These are phyloP conservation scores for Maniola hyperantus DNA, from an alignment of 2,888 invertebrate species.

Conservation along the genomic window DNA sequence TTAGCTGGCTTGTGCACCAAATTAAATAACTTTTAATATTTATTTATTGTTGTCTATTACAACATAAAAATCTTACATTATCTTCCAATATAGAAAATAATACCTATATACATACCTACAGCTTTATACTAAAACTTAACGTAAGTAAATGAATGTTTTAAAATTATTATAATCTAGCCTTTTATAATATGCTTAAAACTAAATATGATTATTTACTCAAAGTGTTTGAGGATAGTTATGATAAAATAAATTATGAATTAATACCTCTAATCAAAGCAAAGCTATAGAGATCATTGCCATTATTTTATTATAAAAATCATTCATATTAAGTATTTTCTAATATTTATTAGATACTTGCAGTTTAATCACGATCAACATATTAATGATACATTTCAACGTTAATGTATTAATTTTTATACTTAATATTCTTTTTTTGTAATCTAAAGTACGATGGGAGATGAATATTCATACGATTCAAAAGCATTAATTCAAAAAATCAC, in stretches of 20 bases:
- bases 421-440: constrained; percentile 19
- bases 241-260: not conserved
- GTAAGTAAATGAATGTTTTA: not conserved
- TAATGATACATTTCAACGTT: not conserved
- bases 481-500: constrained; percentile 53
- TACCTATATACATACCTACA: not conserved
- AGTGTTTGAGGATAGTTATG: not conserved
- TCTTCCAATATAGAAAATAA: too few species aligned
- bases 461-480: constrained; percentile 51
- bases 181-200: not conserved
- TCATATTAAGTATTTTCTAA: not conserved
- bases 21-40: not conserved
- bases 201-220: not conserved
- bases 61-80: too few species aligned
- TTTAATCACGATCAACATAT: not conserved
- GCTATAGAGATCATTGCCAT: too few species aligned
- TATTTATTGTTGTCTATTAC: not conserved
- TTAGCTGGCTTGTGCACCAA: not conserved
- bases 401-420: constrained; percentile 11
- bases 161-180: not conserved
- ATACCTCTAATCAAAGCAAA: not conserved
- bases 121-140: not conserved
- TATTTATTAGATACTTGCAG: not conserved
- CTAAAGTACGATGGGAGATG: constrained; percentile 37
- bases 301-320: not conserved